These are phyloP conservation scores for Patella ulyssiponensis DNA, from an alignment of 2,888 invertebrate species.

Conservation along the genomic window DNA sequence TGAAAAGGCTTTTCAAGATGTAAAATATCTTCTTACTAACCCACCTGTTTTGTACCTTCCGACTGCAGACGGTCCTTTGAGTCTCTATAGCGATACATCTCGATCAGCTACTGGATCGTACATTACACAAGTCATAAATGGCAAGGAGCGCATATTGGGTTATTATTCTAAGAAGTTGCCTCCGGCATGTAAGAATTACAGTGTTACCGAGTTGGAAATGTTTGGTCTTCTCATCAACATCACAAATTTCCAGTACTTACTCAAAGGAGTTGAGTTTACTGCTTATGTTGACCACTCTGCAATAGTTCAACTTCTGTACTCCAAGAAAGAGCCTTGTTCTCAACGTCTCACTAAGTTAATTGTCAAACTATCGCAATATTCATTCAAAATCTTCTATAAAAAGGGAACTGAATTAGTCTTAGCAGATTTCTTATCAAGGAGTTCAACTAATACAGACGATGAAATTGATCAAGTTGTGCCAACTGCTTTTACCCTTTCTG, in stretches of 20 bases:
- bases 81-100: background rate
- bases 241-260: too few relatives aligned
- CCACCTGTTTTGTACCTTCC: background rate
- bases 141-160: background rate
- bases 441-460: background rate
- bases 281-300: conserved; percentile 6
- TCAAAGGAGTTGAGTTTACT: background rate
- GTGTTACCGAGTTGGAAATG: background rate
- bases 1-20: background rate
- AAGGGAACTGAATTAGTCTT: background rate
- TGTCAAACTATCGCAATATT: background rate
- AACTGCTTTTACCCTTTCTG: conserved; percentile 2
- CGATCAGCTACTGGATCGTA: background rate
- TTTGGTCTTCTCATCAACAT: background rate
- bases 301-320: background rate
- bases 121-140: background rate
- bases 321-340: background rate
- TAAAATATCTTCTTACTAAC: background rate
- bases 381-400: background rate
- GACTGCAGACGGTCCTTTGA: background rate
- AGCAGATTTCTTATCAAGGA: conserved; percentile 2
- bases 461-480: background rate
- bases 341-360: background rate
- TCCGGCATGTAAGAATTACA: background rate
- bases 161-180: conserved; percentile 1